Evolutionary conservation across 2,113 vertebrate genomes (phyloP).

Genomic region (Jacana jacana): DNA sequence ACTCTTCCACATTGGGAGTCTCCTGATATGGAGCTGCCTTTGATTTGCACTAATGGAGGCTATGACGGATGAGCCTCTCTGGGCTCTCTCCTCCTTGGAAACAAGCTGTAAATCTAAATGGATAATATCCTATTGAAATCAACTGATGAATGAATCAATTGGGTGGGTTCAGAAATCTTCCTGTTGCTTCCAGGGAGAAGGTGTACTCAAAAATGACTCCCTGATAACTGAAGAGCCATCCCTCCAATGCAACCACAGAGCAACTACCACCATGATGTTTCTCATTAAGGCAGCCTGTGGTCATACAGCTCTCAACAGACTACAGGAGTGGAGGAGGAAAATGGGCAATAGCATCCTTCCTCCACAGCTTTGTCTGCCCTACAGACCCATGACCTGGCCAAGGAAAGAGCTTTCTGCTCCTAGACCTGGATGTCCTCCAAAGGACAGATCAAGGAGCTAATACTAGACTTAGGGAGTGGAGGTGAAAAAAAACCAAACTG

Average conservation of each 20-base stretch:
- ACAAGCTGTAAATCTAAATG: neutral
- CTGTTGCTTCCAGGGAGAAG: neutral
- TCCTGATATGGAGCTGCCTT: neutral
- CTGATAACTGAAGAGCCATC: neutral
- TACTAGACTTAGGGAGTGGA: neutral
- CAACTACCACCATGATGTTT: fast-evolving
- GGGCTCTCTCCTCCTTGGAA: neutral
- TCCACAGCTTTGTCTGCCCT: neutral
- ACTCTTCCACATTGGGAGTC: neutral
- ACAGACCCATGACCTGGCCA: neutral
- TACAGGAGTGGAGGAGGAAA: neutral
- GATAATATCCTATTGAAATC: neutral
- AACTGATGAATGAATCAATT: neutral
- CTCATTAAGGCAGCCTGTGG: neutral
- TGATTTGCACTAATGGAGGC: neutral
- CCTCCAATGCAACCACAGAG: fast-evolving
- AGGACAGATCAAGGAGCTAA: neutral
- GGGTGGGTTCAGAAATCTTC: neutral
- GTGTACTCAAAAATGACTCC: fast-evolving
- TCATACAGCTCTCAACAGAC: neutral
- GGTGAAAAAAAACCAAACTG: neutral
- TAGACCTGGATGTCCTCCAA: neutral
- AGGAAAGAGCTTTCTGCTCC: neutral
- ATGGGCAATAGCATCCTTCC: neutral
- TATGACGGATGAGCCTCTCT: neutral